phyloP scores from a whole-genome alignment of 2,888 invertebrate genomes.

The Morpho deidamia region DNA sequence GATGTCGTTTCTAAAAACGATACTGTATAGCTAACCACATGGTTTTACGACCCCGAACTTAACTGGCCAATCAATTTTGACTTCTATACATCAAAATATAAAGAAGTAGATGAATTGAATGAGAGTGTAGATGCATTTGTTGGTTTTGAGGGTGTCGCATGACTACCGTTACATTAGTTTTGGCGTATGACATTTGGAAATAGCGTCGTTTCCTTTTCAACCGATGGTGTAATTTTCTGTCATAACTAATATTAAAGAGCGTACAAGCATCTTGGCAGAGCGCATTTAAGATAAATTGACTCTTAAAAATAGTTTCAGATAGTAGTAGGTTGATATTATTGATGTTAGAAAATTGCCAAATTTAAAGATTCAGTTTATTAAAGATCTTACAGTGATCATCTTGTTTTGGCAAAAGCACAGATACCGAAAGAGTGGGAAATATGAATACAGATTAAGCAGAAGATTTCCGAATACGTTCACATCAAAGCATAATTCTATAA shows the following conservation, averaged over 20 bases:
- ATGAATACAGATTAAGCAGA: too few species aligned
- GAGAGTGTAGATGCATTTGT: constrained; percentile 15
- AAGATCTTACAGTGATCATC: too few species aligned
- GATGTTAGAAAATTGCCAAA: background rate
- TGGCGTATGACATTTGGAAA: constrained; percentile 47
- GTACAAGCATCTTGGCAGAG: constrained; percentile 13
- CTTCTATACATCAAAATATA: constrained; percentile 12
- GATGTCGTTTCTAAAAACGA: constrained; percentile 53
- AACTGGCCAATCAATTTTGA: constrained; percentile 8
- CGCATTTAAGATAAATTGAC: constrained; percentile 13
- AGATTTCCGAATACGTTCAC: too few species aligned
- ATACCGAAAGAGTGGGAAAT: too few species aligned
- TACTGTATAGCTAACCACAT: constrained; percentile 31
- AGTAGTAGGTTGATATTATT: background rate
- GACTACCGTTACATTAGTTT: constrained; percentile 49
- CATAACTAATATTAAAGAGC: constrained; percentile 29
- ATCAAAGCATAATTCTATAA: too few species aligned
- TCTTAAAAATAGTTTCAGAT: constrained; percentile 10
- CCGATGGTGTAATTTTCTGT: constrained; percentile 34
- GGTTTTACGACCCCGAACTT: constrained; percentile 4
- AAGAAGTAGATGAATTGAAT: constrained; percentile 3
- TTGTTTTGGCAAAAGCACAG: too few species aligned
- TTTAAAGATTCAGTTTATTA: too few species aligned
- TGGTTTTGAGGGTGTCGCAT: constrained; percentile 42
- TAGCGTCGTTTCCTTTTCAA: constrained; percentile 48